Evolutionary conservation across 2,113 vertebrate genomes (phyloP), one percentile per base, ranked within the genome.

Genomic region (Scopus umbretta): DNA sequence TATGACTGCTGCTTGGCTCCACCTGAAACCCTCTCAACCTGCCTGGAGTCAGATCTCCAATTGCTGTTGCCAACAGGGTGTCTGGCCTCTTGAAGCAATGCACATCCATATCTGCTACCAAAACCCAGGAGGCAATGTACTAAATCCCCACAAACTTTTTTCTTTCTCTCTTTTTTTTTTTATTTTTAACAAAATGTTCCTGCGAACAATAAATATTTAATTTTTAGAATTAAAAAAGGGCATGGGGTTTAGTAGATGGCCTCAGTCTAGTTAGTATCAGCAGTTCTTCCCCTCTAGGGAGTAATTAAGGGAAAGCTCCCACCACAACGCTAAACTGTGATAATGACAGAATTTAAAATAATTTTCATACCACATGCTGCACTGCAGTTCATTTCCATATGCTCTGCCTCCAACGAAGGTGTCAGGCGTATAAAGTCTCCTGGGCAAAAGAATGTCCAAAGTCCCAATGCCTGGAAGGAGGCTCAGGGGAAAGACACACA

Each of bases 331-430:
- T 96, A 93, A 97, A 93, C 72, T 94, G 79, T 80, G 80, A 94
- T 96, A 96, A 97, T 95, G 94, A 95, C 65, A 92, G 93, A 93
- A 94, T 96, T 96, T 92, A 85, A 92, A 97, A 89, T 90, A 10
- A 93, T 97, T 96, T 97, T 91, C 75, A 56, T 86, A 92, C 68
- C 81, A 73, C 86, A 86, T 84, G 68, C 84, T 94, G 86, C 89
- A 86, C 16, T 96, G 93, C 90, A 82, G 86, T 56, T 96, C 81
- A 96, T 97, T 97, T 97, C 93, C 93, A 96, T 96, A 95, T 65
- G 42, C 82, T 92, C 68, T 96, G 70, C 82, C 65, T 95, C 79
- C 95, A 90, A 55, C 3, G 1, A 92, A 94, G 80, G 94, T 94
- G 81, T 93, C 96, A 94, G 56, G 18, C 32, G 87, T 58, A n/a